Percentiles rank a stretch among this genome's conserved stretches.
phyloP scores from a whole-genome alignment of 2,797 vertebrate genomes.

The Intellagama lesueurii region DNA sequence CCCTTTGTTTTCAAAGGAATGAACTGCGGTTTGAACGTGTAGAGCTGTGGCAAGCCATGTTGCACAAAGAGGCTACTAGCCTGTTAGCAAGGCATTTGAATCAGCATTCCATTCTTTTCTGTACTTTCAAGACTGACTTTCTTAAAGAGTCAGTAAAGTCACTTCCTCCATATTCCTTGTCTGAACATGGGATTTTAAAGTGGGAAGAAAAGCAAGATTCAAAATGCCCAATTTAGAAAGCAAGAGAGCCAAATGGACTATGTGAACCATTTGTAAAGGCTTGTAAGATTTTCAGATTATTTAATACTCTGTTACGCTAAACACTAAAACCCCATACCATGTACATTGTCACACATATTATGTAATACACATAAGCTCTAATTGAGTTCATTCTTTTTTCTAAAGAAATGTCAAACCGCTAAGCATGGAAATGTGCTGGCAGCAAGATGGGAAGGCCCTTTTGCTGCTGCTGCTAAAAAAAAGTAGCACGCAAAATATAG shows the following conservation, averaged over 20 bases:
- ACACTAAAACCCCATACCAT: slow-evolving; percentile 36
- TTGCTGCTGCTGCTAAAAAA: slow-evolving; percentile 51
- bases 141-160: slow-evolving; percentile 47
- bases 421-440: slow-evolving; percentile 61
- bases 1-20: background rate
- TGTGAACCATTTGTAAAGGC: slow-evolving; percentile 21
- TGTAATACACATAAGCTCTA: slow-evolving; percentile 53
- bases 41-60: background rate
- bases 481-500: slow-evolving; percentile 24
- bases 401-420: slow-evolving; percentile 67
- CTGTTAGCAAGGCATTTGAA: background rate
- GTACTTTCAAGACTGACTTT: slow-evolving; percentile 13
- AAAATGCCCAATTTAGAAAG: slow-evolving; percentile 25
- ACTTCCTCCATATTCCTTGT: background rate
- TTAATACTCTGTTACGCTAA: slow-evolving; percentile 2
- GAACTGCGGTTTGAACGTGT: background rate
- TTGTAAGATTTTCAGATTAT: slow-evolving; percentile 30
- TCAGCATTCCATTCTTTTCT: background rate
- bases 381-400: slow-evolving; percentile 51
- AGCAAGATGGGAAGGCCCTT: slow-evolving; percentile 21
- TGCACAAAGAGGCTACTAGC: background rate
- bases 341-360: slow-evolving; percentile 14
- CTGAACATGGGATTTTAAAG: background rate
- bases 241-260: slow-evolving; percentile 38
- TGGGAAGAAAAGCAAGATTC: background rate